Evolutionary conservation across 2,888 invertebrate genomes (phyloP).

Genomic region (Chydorus sphaericus): DNA sequence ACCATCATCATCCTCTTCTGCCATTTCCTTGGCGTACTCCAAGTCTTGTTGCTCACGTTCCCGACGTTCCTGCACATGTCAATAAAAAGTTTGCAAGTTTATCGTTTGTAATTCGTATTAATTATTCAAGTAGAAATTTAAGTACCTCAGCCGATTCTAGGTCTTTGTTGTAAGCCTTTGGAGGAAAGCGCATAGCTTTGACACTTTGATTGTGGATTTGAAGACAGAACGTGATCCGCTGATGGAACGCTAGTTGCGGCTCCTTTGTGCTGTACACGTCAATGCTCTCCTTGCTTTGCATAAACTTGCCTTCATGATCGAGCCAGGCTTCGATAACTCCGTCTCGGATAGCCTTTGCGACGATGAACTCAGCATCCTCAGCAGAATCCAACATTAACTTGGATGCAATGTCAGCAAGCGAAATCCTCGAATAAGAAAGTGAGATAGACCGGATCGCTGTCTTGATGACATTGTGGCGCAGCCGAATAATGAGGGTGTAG

Average conservation of each 20-base stretch:
- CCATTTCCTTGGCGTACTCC: conserved; percentile 99
- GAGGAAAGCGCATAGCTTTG: conserved; percentile 98
- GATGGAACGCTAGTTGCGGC: conserved; percentile 89
- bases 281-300: conserved; percentile 93
- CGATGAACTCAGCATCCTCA: conserved; percentile 98
- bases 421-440: conserved; percentile 88
- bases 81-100: not conserved
- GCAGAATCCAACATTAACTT: conserved; percentile 80
- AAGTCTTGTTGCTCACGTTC: conserved; percentile 96
- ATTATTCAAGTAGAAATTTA: not conserved
- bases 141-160: conserved; percentile 75
- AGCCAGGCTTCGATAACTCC: conserved; percentile 96
- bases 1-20: conserved; percentile 89
- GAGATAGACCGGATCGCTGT: conserved; percentile 94
- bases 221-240: conserved; percentile 91
- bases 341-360: conserved; percentile 93
- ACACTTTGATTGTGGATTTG: conserved; percentile 98
- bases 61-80: conserved; percentile 50
- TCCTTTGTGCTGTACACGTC: conserved; percentile 95
- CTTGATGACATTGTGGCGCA: conserved; percentile 97
- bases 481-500: conserved; percentile 82
- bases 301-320: conserved; percentile 87
- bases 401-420: conserved; percentile 82
- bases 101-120: not conserved
- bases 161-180: conserved; percentile 96